phyloP scores from a whole-genome alignment of 2,888 invertebrate genomes.

The Teleiodes luculella region DNA sequence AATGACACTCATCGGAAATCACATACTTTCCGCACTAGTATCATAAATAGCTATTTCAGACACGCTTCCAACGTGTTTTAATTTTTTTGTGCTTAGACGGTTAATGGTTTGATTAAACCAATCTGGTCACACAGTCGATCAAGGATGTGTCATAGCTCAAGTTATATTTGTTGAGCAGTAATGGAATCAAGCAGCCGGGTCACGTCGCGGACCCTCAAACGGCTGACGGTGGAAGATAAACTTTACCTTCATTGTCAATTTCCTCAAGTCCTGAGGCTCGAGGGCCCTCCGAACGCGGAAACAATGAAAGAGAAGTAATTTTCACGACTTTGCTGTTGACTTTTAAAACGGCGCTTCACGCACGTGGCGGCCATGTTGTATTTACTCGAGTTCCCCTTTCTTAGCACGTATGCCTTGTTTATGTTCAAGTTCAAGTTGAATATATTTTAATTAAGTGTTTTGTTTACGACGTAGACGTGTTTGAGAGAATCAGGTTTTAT shows the following conservation, averaged over 20 bases:
- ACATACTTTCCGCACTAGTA: too few relatives aligned
- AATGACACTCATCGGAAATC: too few relatives aligned
- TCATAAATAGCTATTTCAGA: too few relatives aligned
- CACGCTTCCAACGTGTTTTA: too few relatives aligned
- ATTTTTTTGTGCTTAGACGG: too few relatives aligned
- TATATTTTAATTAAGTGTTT: not conserved
- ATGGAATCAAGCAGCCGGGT: conserved; percentile 67
- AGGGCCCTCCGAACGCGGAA: conserved; percentile 42
- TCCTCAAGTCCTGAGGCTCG: conserved; percentile 35
- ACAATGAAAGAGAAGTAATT: conserved; percentile 64
- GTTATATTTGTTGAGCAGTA: conserved; percentile 28
- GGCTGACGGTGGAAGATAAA: conserved; percentile 72
- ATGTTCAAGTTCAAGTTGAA: not conserved
- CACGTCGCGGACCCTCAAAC: conserved; percentile 67
- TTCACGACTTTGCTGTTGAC: conserved; percentile 59
- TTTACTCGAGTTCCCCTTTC: not conserved
- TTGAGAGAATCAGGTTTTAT: too few relatives aligned
- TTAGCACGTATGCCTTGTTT: not conserved
- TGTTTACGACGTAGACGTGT: too few relatives aligned
- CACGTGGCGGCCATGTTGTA: not conserved
- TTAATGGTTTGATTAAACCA: not conserved
- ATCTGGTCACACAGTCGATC: not conserved
- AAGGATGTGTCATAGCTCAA: conserved; percentile 1
- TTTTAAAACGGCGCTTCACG: conserved; percentile 39
- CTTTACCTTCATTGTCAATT: conserved; percentile 76